Evolutionary conservation across 2,888 invertebrate genomes (phyloP).

Genomic region (Polyommatus iphigenia): DNA sequence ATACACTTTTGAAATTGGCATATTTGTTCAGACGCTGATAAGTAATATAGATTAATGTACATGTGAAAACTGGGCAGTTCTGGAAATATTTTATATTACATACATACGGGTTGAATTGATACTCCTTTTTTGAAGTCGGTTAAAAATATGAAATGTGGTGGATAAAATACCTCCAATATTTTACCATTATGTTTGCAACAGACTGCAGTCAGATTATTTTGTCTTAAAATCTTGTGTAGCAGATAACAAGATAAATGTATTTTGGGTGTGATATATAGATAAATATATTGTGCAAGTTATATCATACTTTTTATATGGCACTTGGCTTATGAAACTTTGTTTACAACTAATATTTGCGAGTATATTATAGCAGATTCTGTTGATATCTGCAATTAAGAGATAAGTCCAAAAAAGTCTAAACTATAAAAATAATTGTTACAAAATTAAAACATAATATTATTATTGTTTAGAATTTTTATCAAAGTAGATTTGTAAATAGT

Average conservation of each 20-base stretch:
- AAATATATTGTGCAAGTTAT: not conserved
- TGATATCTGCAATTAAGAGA: not conserved
- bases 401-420: not conserved
- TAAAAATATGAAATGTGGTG: not conserved
- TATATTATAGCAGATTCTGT: not conserved
- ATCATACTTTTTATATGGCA: conserved; percentile 7
- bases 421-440: not conserved
- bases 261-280: not conserved
- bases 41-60: too few species aligned
- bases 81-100: too few species aligned
- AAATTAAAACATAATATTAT: not conserved
- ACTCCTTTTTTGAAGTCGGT: too few species aligned
- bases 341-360: not conserved
- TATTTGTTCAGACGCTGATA: too few species aligned
- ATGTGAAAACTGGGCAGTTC: too few species aligned
- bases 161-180: not conserved
- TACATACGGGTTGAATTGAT: too few species aligned
- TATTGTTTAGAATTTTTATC: not conserved
- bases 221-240: conserved; percentile 30
- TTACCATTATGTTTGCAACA: not conserved
- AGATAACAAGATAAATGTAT: not conserved
- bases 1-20: too few species aligned
- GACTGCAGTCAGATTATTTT: not conserved
- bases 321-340: not conserved
- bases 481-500: not conserved